Evolutionary conservation across 2,113 vertebrate genomes (phyloP).

Genomic region (Corythoichthys haematopterus): DNA sequence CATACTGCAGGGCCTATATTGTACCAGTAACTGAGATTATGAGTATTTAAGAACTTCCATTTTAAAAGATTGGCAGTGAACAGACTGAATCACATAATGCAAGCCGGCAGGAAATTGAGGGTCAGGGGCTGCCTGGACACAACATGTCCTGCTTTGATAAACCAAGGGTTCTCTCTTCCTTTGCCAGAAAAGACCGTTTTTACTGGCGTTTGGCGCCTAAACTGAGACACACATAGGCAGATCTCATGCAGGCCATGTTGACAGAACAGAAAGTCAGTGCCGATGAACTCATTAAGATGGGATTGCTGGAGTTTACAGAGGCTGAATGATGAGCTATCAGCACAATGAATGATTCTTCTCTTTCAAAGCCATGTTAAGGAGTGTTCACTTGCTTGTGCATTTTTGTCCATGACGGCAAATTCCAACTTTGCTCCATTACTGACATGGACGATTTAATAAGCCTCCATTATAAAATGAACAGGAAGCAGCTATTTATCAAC

Average conservation of each 20-base stretch:
- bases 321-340: neutral
- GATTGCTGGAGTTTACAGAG: neutral
- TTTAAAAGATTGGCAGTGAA: neutral
- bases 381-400: neutral
- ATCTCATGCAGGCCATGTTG: neutral
- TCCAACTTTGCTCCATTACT: neutral
- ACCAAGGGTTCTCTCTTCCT: neutral
- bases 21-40: neutral
- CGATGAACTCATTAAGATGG: neutral
- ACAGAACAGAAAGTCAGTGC: neutral
- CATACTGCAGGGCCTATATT: no score
- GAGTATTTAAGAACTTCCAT: neutral
- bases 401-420: neutral
- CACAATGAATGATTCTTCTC: neutral
- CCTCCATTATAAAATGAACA: neutral
- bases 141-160: neutral
- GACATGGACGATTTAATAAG: neutral
- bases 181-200: slow-evolving; percentile 1
- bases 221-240: neutral
- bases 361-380: neutral
- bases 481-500: neutral
- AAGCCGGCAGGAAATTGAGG: neutral
- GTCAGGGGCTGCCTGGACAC: neutral
- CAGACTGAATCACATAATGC: neutral
- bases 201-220: neutral